Evolutionary conservation across 2,113 vertebrate species (phyloP), one percentile per base, ranked within the genome.

Genomic region (Hylia prasina): DNA sequence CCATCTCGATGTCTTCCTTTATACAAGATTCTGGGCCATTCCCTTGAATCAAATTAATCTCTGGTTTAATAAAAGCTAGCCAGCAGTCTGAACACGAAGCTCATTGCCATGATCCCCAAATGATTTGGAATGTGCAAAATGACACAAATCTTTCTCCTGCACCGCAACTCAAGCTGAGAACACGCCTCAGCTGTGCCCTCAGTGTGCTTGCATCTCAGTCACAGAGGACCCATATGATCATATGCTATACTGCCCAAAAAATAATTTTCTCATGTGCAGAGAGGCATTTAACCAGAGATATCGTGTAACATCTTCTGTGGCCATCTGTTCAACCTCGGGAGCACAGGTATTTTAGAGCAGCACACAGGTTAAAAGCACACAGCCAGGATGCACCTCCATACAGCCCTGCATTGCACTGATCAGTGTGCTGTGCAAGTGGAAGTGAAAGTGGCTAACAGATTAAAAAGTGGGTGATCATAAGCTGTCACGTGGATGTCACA

Each of bases 271-370:
- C 92, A 17, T 76, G 51, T 58, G 76, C 71, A 89, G 64, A 81
- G 54, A 83, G 22, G n/a, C 78, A 79, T 87, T 91, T 94, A 95
- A 76, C 30, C 63, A 78, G 81, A 73, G 60, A 56, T 90, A 95
- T 16, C n/a, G 0, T 73, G 64, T 76, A 89, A 65, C 77, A 72
- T 78, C 64, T 77, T 94, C 56, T 44, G 8, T 31, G 48, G 37
- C 94, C 89, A 96, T 94, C 95, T 97, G 89, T 90, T 91, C 86
- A 79, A 63, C 50, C 63, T 76, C 14, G 1, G 39, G 86, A 75
- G 76, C 73, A 82, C 90, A 95, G 94, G 96, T 96, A 96, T 89
- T 94, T 92, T 22, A 64, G 68, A 93, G 71, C 58, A 92, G 48
- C 61, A 48, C 48, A 7, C 70, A 91, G 78, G 79, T 94, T 90